Conservation (phyloP, 2,888 invertebrate species). For the Oxyteleia sp. region DNA sequence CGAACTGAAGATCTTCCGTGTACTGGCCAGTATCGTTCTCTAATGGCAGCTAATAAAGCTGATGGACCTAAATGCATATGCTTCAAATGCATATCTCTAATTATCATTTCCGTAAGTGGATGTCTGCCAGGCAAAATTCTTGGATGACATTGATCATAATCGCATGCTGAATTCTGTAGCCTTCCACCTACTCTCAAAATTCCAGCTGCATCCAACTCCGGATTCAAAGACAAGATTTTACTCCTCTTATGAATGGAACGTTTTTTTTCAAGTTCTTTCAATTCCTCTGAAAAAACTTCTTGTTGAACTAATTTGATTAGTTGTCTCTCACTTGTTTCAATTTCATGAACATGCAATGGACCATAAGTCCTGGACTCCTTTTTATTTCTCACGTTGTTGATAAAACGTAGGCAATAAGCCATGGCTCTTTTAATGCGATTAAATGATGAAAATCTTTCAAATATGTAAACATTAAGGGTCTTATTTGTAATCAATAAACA, state of each 20-base stretch:
- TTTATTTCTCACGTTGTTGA: slow-evolving; percentile 53
- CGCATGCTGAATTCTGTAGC: slow-evolving; percentile 5
- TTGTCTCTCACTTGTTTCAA: no score
- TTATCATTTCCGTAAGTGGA: slow-evolving; percentile 28
- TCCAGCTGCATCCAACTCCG: slow-evolving; percentile 9
- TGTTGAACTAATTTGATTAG: slow-evolving; percentile 9
- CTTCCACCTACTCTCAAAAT: slow-evolving; percentile 35
- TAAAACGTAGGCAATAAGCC: slow-evolving; percentile 6
- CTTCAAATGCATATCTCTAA: slow-evolving; percentile 13
- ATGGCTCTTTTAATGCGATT: slow-evolving; percentile 16
- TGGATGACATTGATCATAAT: slow-evolving; percentile 28
- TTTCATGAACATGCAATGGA: no score
- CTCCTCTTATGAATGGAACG: slow-evolving; percentile 65
- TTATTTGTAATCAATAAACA: slow-evolving; percentile 1
- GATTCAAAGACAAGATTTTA: slow-evolving; percentile 68
- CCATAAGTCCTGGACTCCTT: no score
- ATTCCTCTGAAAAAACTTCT: slow-evolving; percentile 66
- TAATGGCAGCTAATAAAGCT: not conserved
- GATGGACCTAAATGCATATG: slow-evolving; percentile 31
- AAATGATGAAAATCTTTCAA: slow-evolving; percentile 10
- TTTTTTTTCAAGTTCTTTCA: slow-evolving; percentile 37
- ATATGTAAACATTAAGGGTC: not conserved
- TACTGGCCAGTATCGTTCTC: slow-evolving; percentile 38
- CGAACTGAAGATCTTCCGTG: slow-evolving; percentile 9
- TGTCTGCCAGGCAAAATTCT: slow-evolving; percentile 25